Evolutionary conservation across 2,113 vertebrate species (phyloP).

Genomic region (Ictalurus punctatus): DNA sequence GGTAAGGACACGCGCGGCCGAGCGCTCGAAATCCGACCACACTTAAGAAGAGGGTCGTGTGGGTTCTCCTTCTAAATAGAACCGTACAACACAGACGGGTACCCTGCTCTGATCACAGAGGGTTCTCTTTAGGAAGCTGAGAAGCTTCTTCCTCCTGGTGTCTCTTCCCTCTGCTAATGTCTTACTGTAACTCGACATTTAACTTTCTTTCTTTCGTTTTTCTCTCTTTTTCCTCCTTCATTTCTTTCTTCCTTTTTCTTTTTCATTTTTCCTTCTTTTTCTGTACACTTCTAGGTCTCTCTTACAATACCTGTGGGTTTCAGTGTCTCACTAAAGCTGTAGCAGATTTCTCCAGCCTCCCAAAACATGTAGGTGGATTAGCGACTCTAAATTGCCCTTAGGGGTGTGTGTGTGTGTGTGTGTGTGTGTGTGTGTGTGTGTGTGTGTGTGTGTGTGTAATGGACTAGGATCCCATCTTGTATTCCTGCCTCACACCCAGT

Average conservation of each 20-base stretch:
- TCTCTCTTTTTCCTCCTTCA: background rate
- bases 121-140: too few relatives aligned
- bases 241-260: too few relatives aligned
- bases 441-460: background rate
- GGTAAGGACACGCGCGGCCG: constrained; percentile 73
- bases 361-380: constrained; percentile 7
- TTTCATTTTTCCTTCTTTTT: background rate
- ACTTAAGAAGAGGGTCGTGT: background rate
- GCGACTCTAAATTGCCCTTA: background rate
- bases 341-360: background rate
- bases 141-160: background rate
- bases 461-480: background rate
- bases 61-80: background rate
- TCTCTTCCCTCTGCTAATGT: background rate
- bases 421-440: background rate
- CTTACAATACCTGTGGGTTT: background rate
- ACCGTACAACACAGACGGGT: background rate
- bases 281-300: background rate
- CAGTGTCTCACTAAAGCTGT: constrained; percentile 2
- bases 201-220: background rate
- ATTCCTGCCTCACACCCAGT: background rate
- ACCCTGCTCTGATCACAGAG: background rate
- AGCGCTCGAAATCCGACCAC: too few relatives aligned
- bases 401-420: background rate
- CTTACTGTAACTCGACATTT: background rate